These are phyloP conservation scores for Leucopsar rothschildi DNA, from an alignment of 2,113 vertebrate species.

Conservation along the genomic window DNA sequence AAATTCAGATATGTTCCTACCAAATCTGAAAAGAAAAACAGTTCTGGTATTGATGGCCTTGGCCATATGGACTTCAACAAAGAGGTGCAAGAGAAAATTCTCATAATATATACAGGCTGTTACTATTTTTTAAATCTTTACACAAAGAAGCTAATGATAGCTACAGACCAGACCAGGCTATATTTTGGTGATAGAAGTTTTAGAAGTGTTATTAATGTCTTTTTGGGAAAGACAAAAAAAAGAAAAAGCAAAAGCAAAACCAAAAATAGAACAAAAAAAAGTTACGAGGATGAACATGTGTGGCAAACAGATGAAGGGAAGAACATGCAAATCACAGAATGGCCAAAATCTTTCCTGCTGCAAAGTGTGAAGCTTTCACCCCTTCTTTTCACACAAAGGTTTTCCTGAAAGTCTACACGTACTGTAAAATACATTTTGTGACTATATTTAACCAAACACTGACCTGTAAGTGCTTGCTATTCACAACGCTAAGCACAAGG, in stretches of 20 bases:
- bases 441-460: neutral
- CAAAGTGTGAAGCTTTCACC: neutral
- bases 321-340: neutral
- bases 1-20: neutral
- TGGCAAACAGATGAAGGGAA: neutral
- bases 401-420: neutral
- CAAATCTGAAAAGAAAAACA: neutral
- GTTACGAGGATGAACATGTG: neutral
- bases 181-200: neutral
- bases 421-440: neutral
- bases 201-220: neutral
- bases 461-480: neutral
- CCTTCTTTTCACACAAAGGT: neutral
- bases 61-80: neutral
- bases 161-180: neutral
- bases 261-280: neutral
- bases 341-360: neutral
- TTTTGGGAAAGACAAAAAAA: neutral
- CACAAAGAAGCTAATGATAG: neutral
- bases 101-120: fast-evolving
- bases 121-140: neutral
- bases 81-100: neutral
- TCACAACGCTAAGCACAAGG: neutral
- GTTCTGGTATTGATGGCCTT: neutral
- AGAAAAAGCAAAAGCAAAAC: neutral